Evolutionary conservation across 37 sponge, comb jelly and placozoan species (phyloP), one percentile per base, ranked within the genome.

Genomic region (Eunapius fragilis): DNA sequence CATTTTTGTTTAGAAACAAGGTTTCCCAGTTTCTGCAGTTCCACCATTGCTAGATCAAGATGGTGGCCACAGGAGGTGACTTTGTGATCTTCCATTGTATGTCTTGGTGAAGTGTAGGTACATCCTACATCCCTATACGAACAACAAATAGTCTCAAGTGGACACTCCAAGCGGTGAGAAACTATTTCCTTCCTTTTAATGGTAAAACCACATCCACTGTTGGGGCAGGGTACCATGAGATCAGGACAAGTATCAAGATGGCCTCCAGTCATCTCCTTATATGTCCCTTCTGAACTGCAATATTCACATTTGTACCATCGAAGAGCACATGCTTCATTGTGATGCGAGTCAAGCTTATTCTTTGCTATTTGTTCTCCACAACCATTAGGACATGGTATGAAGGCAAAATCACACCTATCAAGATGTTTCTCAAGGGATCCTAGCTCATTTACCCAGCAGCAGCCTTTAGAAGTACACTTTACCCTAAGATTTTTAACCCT

Each of bases 361-460:
- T 37, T 71, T 3, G 6, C 6, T 6, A 41, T 6, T 6, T 41
- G 41, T 2, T 76, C 28, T 75, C 24, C 68, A 50, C 86, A 86
- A 67, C 37, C 32, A 68, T 86, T 78, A 25, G 86, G 47, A 48
- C 86, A 86, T 19, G 36, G 37, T 10, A 86, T 30, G 3, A 38
- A n/a, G 0, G 26, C 24, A 41, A 48, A 86, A 25, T 2, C 72
- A 38, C 86, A 86, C 10, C 37, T 25, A 2, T 2, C 2, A 36
- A 48, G 70, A 34, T 86, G 86, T 3, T 35, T 27, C 3, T 86
- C 79, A 47, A 69, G 31, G 0, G 69, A 37, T 41, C 73, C 49
- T 48, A 86, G 71, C 72, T 86, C 86, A 37, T 79, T 79, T 23
- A 24, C n/a, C 86, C 86, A 86, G 13, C 24, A 5, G 38, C 86